These are phyloP conservation scores for Nemopilema nomurai DNA, from an alignment of 30 jellyfish, hydroid and myxozoan genomes.

Conservation along the genomic window DNA sequence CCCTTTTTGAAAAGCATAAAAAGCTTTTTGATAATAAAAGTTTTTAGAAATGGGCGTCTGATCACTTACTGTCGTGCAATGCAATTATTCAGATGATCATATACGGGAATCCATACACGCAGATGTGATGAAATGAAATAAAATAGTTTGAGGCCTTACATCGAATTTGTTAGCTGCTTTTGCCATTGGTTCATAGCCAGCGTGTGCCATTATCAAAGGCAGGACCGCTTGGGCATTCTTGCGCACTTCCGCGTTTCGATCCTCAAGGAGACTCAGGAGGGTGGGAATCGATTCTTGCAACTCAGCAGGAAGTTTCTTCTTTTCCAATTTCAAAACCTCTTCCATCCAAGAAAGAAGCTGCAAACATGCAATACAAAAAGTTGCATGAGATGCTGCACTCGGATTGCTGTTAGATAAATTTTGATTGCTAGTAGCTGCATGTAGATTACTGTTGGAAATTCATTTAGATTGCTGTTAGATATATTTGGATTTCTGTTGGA, in stretches of 20 bases:
- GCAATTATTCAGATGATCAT: too few species aligned
- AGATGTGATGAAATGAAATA: neutral
- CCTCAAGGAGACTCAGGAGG: constrained; percentile 74
- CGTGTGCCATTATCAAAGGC: constrained; percentile 90
- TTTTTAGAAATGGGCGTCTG: too few species aligned
- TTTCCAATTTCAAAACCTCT: constrained; percentile 45
- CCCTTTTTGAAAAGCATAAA: too few species aligned
- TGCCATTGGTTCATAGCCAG: constrained; percentile 85
- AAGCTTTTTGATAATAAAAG: too few species aligned
- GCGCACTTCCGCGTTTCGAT: constrained; percentile 86
- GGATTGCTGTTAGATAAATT: neutral
- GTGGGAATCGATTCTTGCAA: constrained; percentile 77
- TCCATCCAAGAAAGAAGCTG: constrained; percentile 72
- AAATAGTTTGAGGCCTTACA: too few species aligned
- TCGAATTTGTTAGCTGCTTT: constrained; percentile 77
- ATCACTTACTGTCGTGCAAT: too few species aligned
- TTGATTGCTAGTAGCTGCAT: too few species aligned
- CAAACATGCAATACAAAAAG: neutral
- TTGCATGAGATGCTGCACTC: neutral
- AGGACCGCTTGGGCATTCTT: constrained; percentile 71
- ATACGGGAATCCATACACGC: too few species aligned
- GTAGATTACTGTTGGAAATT: too few species aligned
- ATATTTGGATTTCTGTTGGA: too few species aligned
- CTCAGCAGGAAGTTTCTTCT: constrained; percentile 79
- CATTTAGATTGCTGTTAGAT: too few species aligned